Conservation (phyloP, 2,797 vertebrate genomes). For the Apogon hyalosoma region DNA sequence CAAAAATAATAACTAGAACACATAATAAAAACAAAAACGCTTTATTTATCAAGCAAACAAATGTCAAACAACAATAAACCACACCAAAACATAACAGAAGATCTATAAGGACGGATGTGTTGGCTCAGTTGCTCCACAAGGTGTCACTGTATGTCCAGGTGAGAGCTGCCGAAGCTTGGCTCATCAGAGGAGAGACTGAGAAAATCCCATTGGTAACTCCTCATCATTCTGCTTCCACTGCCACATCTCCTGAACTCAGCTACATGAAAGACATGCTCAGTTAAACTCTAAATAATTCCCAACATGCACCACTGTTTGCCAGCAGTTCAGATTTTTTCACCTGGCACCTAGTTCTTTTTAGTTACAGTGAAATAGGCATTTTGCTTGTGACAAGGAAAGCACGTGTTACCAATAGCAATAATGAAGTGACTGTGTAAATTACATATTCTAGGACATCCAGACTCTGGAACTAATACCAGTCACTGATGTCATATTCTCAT, state of each 20-base stretch:
- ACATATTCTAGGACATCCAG: too few relatives aligned
- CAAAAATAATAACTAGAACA: not conserved
- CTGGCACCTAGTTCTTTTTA: too few relatives aligned
- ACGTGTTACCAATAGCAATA: too few relatives aligned
- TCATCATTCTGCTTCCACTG: slow-evolving; percentile 82
- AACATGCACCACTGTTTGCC: not conserved
- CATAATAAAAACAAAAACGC: not conserved
- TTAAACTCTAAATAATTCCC: not conserved
- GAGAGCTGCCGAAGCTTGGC: slow-evolving; percentile 49
- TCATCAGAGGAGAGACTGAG: slow-evolving; percentile 84
- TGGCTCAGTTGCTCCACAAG: slow-evolving; percentile 58
- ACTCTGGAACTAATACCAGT: too few relatives aligned
- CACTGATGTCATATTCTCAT: too few relatives aligned
- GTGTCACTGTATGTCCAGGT: slow-evolving; percentile 58
- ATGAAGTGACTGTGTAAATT: too few relatives aligned
- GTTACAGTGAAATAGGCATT: too few relatives aligned
- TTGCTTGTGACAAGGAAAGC: too few relatives aligned
- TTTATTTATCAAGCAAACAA: slow-evolving; percentile 51
- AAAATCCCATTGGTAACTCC: slow-evolving; percentile 74
- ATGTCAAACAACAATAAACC: not conserved
- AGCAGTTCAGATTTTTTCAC: too few relatives aligned
- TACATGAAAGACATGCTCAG: slow-evolving; percentile 30
- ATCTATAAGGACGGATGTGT: not conserved
- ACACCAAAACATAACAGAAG: slow-evolving; percentile 21
- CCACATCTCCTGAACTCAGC: slow-evolving; percentile 51